phyloP scores from a whole-genome alignment of 2,113 vertebrate species.

The Paralichthys olivaceus region DNA sequence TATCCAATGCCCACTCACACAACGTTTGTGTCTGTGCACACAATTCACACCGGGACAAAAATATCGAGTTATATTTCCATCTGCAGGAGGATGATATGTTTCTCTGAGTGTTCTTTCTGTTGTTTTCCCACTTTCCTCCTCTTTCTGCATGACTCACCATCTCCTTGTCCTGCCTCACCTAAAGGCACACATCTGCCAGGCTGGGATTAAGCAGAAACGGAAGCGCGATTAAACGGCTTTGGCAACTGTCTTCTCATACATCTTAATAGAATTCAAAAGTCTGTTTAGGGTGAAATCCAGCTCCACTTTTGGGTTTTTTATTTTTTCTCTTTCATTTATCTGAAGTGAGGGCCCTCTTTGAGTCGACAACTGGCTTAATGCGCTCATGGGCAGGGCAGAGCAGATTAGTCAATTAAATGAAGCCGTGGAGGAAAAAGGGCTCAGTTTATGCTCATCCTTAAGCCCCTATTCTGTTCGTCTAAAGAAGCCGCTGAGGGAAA shows the following conservation, averaged over 20 bases:
- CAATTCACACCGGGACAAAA: constrained; percentile 50
- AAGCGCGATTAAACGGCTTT: constrained; percentile 77
- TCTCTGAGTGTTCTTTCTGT: neutral
- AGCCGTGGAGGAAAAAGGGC: constrained; percentile 61
- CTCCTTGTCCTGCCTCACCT: constrained; percentile 65
- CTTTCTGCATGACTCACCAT: constrained; percentile 67
- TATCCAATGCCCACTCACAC: constrained; percentile 11
- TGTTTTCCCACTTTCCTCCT: constrained; percentile 19
- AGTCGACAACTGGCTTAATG: constrained; percentile 72
- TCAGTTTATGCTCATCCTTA: constrained; percentile 65
- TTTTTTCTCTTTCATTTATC: constrained; percentile 59
- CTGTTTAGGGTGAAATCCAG: constrained; percentile 58
- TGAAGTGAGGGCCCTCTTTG: constrained; percentile 64
- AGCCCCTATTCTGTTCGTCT: constrained; percentile 63
- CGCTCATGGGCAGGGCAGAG: constrained; percentile 64
- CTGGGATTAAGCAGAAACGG: constrained; percentile 72
- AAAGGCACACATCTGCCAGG: constrained; percentile 70
- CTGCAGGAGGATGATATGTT: constrained; percentile 15
- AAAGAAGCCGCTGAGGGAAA: constrained; percentile 54
- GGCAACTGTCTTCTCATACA: constrained; percentile 73
- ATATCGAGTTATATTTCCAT: too few species aligned
- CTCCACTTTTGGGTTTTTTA: constrained; percentile 30
- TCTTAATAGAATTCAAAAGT: constrained; percentile 78
- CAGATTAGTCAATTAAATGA: constrained; percentile 79
- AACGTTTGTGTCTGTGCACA: constrained; percentile 26